A percentile compares a stretch with the other conserved stretches of the same genome.
These are phyloP conservation scores for Xylota segnis DNA, from an alignment of 2,888 invertebrate genomes.

Conservation along the genomic window DNA sequence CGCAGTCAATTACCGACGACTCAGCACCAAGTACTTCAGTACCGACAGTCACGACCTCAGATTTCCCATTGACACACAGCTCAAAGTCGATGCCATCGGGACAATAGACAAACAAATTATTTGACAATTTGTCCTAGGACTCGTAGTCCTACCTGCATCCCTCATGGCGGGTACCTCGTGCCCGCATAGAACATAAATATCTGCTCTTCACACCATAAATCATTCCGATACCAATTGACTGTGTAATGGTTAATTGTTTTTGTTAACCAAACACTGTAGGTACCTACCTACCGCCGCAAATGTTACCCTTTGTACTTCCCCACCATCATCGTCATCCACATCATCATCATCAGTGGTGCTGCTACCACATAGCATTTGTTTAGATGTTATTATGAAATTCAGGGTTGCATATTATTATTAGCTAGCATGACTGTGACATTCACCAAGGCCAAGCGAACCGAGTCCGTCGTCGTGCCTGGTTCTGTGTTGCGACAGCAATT, in stretches of 20 bases:
- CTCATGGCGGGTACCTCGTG: slow-evolving; percentile 1
- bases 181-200: slow-evolving; percentile 38
- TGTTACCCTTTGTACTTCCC: slow-evolving; percentile 7
- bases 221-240: slow-evolving; percentile 61
- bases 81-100: not conserved
- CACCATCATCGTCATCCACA: slow-evolving; percentile 10
- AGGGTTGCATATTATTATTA: slow-evolving; percentile 75
- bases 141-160: slow-evolving; percentile 36
- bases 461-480: slow-evolving; percentile 25
- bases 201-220: slow-evolving; percentile 71
- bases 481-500: slow-evolving; percentile 53
- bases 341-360: slow-evolving; percentile 14
- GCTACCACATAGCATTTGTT: slow-evolving; percentile 2
- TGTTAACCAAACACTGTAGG: slow-evolving; percentile 31
- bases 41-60: not conserved
- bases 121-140: not conserved
- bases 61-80: not conserved
- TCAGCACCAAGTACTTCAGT: not conserved
- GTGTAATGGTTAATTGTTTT: slow-evolving; percentile 69
- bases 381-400: slow-evolving; percentile 67
- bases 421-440: slow-evolving; percentile 76
- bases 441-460: slow-evolving; percentile 56
- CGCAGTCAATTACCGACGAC: not conserved
- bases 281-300: not conserved
- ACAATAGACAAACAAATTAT: not conserved